phyloP scores from a whole-genome alignment of 2,888 invertebrate species.

The Marasmarcha lunaedactyla region DNA sequence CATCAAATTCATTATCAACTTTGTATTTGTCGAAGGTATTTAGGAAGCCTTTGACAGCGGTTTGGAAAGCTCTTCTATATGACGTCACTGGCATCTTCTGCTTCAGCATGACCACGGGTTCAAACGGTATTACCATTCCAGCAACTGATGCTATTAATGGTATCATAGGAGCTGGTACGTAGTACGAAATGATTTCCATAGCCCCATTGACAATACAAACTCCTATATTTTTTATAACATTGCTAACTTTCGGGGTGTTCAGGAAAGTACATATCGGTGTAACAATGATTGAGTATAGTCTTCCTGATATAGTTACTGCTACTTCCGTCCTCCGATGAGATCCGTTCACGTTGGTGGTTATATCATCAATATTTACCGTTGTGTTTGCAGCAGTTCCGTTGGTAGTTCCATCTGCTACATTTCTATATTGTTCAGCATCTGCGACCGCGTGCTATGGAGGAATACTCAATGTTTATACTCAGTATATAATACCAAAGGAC shows the following conservation, averaged over 20 bases:
- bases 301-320: no score
- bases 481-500: no score
- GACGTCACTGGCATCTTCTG: constrained; percentile 51
- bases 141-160: constrained; percentile 51
- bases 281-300: constrained; percentile 25
- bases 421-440: no score
- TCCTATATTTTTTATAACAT: constrained; percentile 43
- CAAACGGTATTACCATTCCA: constrained; percentile 52
- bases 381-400: no score
- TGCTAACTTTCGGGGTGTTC: constrained; percentile 31
- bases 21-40: constrained; percentile 47
- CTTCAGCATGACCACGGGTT: constrained; percentile 45
- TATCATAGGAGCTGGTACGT: constrained; percentile 48
- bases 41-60: constrained; percentile 41
- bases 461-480: no score
- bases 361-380: no score
- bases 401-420: no score
- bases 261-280: constrained; percentile 18
- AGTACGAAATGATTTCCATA: constrained; percentile 46
- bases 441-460: no score
- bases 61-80: constrained; percentile 47
- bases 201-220: constrained; percentile 52
- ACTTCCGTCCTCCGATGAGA: no score
- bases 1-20: constrained; percentile 29
- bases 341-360: no score